Evolutionary conservation across 1,140 invertebrate genomes (phyloP), one percentile per base, ranked within the genome.

Genomic region (Meloidogyne floridensis): DNA sequence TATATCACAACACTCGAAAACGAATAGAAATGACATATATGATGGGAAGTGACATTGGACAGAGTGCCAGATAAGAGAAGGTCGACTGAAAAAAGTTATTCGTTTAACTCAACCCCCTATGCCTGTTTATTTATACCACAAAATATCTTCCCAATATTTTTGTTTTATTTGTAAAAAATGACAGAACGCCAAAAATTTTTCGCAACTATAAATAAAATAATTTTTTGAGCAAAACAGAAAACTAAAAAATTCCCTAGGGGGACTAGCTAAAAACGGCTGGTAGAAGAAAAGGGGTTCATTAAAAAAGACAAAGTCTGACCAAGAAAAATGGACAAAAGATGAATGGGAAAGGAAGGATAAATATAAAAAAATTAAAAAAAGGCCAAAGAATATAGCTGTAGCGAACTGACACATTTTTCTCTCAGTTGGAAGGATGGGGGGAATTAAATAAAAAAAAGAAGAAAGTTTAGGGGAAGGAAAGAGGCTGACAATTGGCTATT

Each of bases 171-270:
- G 32, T 32, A 32, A 32, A 15, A 59, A 59, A 59, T 59, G n/a
- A 65, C 59, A 65, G 15, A 65, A 65, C 59, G 15, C 59, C 59
- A 65, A 65, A 47, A 47, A 32, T 32, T 47, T 18, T 65, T 65
- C 7, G 59, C 59, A 65, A 65, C 59, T 65, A 65, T n/a, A 47
- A 47, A 47, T 47, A 47, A 32, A 32, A 32, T 1, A 4, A 6
- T 47, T 47, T 15, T n/a, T 65, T 65, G 59, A 65, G 15, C 59
- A 65, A 65, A 65, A 65, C 15, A 65, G n/a, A 65, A 65, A 65
- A 59, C n/a, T n/a, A n/a, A 65, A 65, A 65, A 65, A 65, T 65
- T 65, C 59, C n/a, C 59, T 65, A n/a, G 59, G n/a, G 59, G 7
- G 10, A 65, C 5, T 15, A 6, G 15, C 59, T 4, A 65, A 65